Conservation (phyloP, 2,797 vertebrate genomes). For the Rousettus madagascariensis region DNA sequence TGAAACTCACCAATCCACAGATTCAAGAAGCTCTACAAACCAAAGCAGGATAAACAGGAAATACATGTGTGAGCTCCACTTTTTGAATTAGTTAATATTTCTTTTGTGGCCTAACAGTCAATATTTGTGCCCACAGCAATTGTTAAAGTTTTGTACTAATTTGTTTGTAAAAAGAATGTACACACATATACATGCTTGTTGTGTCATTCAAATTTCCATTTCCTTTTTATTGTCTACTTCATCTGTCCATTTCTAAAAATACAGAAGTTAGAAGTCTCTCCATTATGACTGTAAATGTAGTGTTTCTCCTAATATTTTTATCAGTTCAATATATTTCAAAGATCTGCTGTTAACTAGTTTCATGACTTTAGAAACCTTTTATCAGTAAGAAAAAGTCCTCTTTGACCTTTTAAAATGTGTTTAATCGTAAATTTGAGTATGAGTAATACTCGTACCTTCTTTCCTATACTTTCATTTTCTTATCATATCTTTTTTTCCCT, state of each 20-base stretch:
- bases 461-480: conserved; percentile 10
- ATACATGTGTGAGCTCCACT: background rate
- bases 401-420: conserved; percentile 9
- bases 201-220: background rate
- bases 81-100: background rate
- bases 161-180: background rate
- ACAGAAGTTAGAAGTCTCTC: background rate
- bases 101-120: background rate
- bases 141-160: background rate
- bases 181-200: background rate
- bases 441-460: background rate
- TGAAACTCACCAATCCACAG: background rate
- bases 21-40: background rate
- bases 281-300: background rate
- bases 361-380: background rate
- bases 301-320: background rate
- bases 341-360: background rate
- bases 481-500: background rate
- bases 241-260: conserved; percentile 22
- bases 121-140: background rate
- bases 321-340: background rate
- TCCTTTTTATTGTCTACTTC: background rate
- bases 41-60: background rate
- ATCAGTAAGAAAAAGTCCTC: background rate
- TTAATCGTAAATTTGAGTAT: conserved; percentile 38